Base-by-base conservation (phyloP, 1,140 invertebrate species). In the Drosophila funebris region DNA sequence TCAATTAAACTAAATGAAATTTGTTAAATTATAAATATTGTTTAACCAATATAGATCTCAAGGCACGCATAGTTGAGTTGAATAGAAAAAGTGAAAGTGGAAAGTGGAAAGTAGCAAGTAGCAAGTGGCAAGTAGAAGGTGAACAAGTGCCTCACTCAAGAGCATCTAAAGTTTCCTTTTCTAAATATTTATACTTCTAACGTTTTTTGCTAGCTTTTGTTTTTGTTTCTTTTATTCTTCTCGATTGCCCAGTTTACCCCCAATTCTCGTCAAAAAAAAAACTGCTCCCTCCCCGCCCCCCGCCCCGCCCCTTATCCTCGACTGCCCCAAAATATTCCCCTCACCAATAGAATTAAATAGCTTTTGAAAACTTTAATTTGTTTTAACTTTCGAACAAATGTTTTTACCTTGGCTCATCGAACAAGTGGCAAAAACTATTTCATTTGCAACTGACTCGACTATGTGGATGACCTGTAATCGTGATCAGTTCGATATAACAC, bases 361-460 rank as follows among this genome's bases (percentile, higher is more conserved):
- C 27, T 52, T 52, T 52, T 14, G 16, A 7, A 52, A 52, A 52
- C 48, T 52, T 52, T 52, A 52, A 52, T 52, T 52, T 52, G 48
- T 52, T 52, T 52, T 52, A 52, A 52, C 27, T 52, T 52, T 31
- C 11, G n/a, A 48, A 33, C 48, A 52, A 33, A 31, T 27, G 48
- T 50, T 33, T 52, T 52, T 52, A 52, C 48, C 48, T 52, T 33
- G 27, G 8, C 29, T 52, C 48, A 52, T 31, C 48, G 9, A 31
- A 52, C 14, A 33, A 52, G 27, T 33, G 18, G 14, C 1, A 22
- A 44, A 11, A 48, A 48, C 44, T 48, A 48, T 48, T 48, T 48
- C 22, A 48, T 29, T 14, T 48, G 4, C 5, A 48, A n/a, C 2
- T 24, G 22, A 29, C 24, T 5, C 44, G 41, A 43, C 41, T 20